phyloP scores from a whole-genome alignment of 2,797 vertebrate species.

The Halcyon smyrnensis region DNA sequence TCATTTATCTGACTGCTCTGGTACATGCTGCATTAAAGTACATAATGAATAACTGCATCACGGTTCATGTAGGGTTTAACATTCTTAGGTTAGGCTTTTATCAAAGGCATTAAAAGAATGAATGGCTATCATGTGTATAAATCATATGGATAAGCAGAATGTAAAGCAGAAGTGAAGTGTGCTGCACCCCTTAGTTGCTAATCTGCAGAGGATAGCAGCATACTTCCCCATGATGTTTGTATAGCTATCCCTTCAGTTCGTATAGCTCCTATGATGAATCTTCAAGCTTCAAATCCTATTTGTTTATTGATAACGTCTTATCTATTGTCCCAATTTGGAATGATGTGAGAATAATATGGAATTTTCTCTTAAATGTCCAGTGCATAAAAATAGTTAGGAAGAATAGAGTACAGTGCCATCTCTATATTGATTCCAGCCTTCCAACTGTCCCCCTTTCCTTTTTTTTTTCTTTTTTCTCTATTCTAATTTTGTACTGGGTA shows the following conservation, averaged over 20 bases:
- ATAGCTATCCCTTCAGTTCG: neutral
- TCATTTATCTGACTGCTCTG: constrained; percentile 27
- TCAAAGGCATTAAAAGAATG: constrained; percentile 56
- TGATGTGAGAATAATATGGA: neutral
- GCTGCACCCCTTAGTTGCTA: neutral
- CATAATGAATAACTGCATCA: constrained; percentile 31
- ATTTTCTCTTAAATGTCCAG: neutral
- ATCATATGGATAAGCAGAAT: constrained; percentile 28
- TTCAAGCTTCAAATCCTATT: neutral
- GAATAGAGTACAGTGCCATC: neutral
- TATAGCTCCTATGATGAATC: neutral
- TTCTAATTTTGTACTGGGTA: neutral
- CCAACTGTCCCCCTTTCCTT: rapidly evolving
- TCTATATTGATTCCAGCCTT: neutral
- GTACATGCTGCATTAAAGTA: neutral
- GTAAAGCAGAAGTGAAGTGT: constrained; percentile 25
- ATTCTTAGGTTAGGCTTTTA: constrained; percentile 60
- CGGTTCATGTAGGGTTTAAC: constrained; percentile 68
- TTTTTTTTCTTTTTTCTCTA: neutral
- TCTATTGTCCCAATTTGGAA: neutral
- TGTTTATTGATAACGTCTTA: neutral
- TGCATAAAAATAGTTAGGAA: neutral
- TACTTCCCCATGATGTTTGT: neutral
- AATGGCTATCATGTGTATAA: neutral
- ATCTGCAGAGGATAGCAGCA: neutral